Base-by-base conservation (phyloP, 2,797 vertebrate species). In the Crax fasciolata region DNA sequence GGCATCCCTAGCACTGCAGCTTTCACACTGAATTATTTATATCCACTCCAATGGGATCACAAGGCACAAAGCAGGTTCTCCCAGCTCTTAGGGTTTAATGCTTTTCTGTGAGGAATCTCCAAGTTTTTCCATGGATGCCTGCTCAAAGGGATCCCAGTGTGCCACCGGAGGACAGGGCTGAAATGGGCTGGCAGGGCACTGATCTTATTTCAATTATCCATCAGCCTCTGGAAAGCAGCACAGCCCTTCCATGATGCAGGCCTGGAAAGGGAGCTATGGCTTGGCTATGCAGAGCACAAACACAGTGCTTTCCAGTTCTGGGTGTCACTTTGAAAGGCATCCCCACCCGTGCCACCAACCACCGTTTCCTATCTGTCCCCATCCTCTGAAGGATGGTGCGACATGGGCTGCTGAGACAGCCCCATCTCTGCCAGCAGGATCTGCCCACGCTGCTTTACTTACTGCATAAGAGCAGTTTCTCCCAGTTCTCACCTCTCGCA, bases 321-420 rank as follows among this genome's bases (percentile, higher is more conserved):
- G 25, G 3, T 14, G 63, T 5, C 65, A 66, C 39, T 79, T 2
- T 1, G 1, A 58, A 46, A 0, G 1, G 27, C 59, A 52, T 25
- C 28, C 18, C 65, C 41, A 32, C 46, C 70, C 14, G 4, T 15
- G 51, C 35, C 72, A 70, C 23, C 68, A 82, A 8, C n/a, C 66
- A 85, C 7, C 30, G 15, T 0, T 61, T 57, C 48, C 84, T 66
- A 10, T 39, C 27, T 1, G 0, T 51, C 18, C 43, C 18, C 19
- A 21, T 11, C 20, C 27, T 62, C 63, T 68, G 67, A 63, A 62
- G 59, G 49, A 71, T 5, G 20, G 49, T 13, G 43, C 61, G 66
- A 30, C 76, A 55, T 1, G 1, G 67, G 35, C 25, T 41, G 62
- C 43, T n/a, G 19, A 41, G 55, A 16, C 63, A 70, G 25, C 2